Base-by-base conservation (phyloP, 2,888 invertebrate genomes). In the Microctonus brassicae region DNA sequence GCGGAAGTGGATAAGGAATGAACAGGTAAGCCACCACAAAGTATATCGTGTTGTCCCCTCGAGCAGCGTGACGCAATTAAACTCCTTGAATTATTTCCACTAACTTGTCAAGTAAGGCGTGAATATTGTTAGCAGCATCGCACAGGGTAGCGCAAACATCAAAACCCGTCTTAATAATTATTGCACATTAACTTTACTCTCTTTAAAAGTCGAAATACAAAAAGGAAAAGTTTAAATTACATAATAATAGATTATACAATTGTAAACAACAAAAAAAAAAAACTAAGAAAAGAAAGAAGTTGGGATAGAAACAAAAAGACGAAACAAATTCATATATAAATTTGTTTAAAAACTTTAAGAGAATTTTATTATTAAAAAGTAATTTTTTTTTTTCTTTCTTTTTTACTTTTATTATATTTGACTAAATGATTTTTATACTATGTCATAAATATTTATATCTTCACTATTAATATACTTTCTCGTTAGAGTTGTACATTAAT, bases 21-120 rank as follows among this genome's bases (percentile, higher is more conserved):
- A 26, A 55, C 55, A 55, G 55, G 55, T 26, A 55, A 24, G 26
- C 17, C 26, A 26, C 24, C 47, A 47, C 47, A 47, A 10, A 55
- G 13, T 55, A 55, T 55, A 47, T 55, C 11, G 26, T 13, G 24
- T 55, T 55, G 24, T 55, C 77, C 76, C 79, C 73, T 75, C 76
- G 47, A 77, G 78, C 77, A 76, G 75, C 75, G 75, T 76, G 78
- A 79, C 75, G 81, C 84, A 84, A 83, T 84, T 84, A 84, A 84
- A 83, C 83, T 79, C 76, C 9, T 80, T 83, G 83, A 84, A 84
- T 84, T 84, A 84, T 84, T 84, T 47, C 9, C 79, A 76, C 76
- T 75, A 80, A 79, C 80, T 81, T 78, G 83, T 81, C 80, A 78
- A 80, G 79, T 79, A 73, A 70, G 76, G 81, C 77, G 82, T 78